These are phyloP conservation scores for Athalia circularis DNA, from an alignment of 2,888 invertebrate genomes.

Conservation along the genomic window DNA sequence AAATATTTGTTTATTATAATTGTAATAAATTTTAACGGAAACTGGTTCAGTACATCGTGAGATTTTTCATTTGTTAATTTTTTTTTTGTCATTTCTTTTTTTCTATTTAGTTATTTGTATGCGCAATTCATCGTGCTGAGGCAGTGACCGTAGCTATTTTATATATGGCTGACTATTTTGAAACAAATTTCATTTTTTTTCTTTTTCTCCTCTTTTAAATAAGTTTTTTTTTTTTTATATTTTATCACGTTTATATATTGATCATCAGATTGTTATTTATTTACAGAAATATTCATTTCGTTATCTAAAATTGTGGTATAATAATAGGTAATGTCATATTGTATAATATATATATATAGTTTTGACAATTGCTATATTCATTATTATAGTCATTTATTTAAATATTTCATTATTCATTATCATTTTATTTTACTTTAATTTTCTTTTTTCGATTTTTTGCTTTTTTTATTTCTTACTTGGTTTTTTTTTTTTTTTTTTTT, in stretches of 20 bases:
- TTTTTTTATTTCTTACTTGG: conserved; percentile 8
- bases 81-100: too few relatives aligned
- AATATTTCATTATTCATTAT: neutral
- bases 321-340: too few relatives aligned
- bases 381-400: neutral
- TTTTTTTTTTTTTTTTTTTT: neutral
- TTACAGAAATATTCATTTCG: too few relatives aligned
- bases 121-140: neutral
- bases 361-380: conserved; percentile 9
- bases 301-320: too few relatives aligned
- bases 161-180: neutral
- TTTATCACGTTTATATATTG: too few relatives aligned
- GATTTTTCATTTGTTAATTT: too few relatives aligned
- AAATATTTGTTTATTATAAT: too few relatives aligned
- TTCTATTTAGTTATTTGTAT: too few relatives aligned
- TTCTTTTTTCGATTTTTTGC: conserved; percentile 11
- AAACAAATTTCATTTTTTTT: neutral
- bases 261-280: too few relatives aligned
- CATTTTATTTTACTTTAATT: neutral
- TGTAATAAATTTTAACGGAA: too few relatives aligned
- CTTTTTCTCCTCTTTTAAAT: neutral
- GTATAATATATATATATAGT: conserved; percentile 3
- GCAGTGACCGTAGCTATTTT: conserved; percentile 25
- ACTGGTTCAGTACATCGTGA: too few relatives aligned
- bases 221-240: neutral